Conservation (phyloP, 37 sponge, comb jelly and placozoan genomes). For the Bolinopsis microptera region DNA sequence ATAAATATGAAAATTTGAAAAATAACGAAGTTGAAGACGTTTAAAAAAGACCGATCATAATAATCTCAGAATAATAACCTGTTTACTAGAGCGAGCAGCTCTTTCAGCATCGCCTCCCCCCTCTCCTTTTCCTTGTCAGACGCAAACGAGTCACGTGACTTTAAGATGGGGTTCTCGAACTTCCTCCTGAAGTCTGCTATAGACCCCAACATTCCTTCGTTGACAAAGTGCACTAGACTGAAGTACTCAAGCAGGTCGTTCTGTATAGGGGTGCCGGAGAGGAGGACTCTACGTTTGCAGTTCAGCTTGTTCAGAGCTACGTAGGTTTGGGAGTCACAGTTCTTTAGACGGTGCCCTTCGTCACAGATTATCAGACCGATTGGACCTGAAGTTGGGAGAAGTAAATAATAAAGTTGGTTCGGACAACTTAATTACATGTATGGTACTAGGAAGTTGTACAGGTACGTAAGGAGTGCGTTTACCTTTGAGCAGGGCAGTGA, state of each 20-base stretch:
- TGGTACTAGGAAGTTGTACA: too few species aligned
- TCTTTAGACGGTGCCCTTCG: constrained; percentile 97
- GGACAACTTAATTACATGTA: too few species aligned
- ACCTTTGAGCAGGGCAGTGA: constrained; percentile 79
- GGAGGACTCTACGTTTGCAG: constrained; percentile 78
- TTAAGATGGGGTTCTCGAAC: constrained; percentile 92
- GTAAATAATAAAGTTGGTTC: neutral
- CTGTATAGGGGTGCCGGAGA: constrained; percentile 95
- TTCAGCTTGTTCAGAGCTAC: constrained; percentile 82
- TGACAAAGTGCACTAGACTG: constrained; percentile 95
- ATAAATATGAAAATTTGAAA: too few species aligned
- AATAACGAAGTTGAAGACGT: too few species aligned
- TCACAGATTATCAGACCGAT: constrained; percentile 94
- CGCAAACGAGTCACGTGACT: constrained; percentile 87
- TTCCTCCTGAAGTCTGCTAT: constrained; percentile 75
- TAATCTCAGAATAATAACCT: too few species aligned
- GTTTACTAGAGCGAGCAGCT: constrained; percentile 68
- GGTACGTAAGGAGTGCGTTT: too few species aligned
- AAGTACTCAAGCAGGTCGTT: constrained; percentile 98
- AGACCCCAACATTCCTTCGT: constrained; percentile 87
- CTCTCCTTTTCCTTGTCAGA: constrained; percentile 70
- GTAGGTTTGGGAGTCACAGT: constrained; percentile 96
- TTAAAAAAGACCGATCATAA: too few species aligned
- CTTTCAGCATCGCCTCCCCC: constrained; percentile 81
- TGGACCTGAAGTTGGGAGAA: constrained; percentile 18